phyloP scores from a whole-genome alignment of 2,888 invertebrate genomes.

The Pomacea canaliculata region DNA sequence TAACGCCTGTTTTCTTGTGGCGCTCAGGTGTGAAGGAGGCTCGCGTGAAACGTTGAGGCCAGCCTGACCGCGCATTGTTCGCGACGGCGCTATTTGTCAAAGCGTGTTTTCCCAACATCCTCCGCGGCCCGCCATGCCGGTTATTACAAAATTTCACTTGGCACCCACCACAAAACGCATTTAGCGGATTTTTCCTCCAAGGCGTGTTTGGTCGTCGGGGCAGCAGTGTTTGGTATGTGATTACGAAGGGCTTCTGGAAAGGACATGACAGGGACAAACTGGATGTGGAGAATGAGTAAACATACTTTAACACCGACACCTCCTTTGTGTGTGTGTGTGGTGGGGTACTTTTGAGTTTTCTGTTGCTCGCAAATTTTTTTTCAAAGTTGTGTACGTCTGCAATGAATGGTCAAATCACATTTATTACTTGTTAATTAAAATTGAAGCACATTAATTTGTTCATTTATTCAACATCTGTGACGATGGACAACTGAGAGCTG shows the following conservation, averaged over 20 bases:
- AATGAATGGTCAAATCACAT: too few species aligned
- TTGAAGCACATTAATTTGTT: too few species aligned
- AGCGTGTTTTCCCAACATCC: constrained; percentile 7
- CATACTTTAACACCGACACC: too few species aligned
- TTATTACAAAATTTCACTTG: constrained; percentile 17
- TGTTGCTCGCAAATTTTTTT: too few species aligned
- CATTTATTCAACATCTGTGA: too few species aligned
- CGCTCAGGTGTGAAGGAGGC: neutral
- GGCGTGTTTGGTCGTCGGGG: neutral
- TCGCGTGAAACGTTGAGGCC: neutral
- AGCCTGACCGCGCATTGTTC: neutral
- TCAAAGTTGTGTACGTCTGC: too few species aligned
- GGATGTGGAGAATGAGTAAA: neutral
- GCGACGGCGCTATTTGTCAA: neutral
- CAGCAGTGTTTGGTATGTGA: neutral
- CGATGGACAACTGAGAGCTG: too few species aligned
- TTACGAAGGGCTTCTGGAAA: neutral
- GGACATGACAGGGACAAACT: neutral
- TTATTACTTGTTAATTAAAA: too few species aligned
- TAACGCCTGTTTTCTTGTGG: neutral
- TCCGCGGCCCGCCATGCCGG: constrained; percentile 5
- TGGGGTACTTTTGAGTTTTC: too few species aligned
- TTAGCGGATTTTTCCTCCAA: neutral
- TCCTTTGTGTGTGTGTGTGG: too few species aligned
- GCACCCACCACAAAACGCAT: constrained; percentile 6